These are phyloP conservation scores for Hemicrepidius hirtus DNA, from an alignment of 2,888 invertebrate species.

Conservation along the genomic window DNA sequence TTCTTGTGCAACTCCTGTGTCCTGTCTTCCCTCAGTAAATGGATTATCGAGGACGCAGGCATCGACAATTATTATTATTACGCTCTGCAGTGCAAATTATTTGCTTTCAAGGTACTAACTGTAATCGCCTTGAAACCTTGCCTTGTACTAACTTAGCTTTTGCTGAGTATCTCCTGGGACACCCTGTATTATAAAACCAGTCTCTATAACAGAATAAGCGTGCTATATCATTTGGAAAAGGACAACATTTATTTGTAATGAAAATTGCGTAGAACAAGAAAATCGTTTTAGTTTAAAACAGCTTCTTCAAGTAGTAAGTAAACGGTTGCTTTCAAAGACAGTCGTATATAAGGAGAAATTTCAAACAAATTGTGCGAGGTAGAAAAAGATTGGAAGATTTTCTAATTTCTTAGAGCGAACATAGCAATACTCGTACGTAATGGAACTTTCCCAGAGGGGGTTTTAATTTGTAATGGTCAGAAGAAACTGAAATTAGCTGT, in stretches of 20 bases:
- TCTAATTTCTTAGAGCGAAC: conserved; percentile 22
- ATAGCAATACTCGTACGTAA: conserved; percentile 24
- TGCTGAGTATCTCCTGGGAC: no score
- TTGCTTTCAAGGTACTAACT: no score
- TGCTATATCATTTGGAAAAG: no score
- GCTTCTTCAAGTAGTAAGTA: conserved; percentile 17
- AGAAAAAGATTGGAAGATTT: conserved; percentile 9
- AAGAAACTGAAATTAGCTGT: conserved; percentile 35
- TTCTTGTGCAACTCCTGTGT: no score
- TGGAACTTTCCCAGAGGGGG: conserved; percentile 29
- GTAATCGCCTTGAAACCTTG: no score
- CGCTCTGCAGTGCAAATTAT: no score
- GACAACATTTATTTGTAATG: conserved; percentile 5
- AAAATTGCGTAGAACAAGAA: conserved; percentile 5
- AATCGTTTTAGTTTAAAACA: conserved; percentile 7
- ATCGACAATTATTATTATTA: no score
- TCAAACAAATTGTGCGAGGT: conserved; percentile 17
- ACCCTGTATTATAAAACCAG: no score
- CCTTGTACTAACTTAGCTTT: no score
- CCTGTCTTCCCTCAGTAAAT: no score
- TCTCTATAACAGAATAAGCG: no score
- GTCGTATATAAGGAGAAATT: not conserved
- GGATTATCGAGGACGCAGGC: no score
- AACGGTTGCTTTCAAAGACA: not conserved
- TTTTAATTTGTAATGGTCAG: conserved; percentile 32